A percentile compares a stretch with the other conserved stretches of the same genome.
Conservation (phyloP, 2,888 invertebrate species). For the Pharmacophagus antenor region DNA sequence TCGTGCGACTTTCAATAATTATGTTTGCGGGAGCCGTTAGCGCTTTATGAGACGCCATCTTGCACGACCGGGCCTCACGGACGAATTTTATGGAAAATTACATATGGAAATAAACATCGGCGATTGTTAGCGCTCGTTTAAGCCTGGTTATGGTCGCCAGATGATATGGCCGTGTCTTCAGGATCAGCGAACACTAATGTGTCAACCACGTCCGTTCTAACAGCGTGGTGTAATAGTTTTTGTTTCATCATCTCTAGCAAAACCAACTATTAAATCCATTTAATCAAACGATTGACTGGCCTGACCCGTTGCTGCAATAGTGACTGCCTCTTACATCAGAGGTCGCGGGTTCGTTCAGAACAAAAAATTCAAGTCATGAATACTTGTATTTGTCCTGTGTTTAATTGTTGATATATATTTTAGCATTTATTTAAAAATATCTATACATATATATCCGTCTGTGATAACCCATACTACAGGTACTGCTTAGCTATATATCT, state of each 20-base stretch:
- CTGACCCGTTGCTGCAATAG: neutral
- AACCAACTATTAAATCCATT: neutral
- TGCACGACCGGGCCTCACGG: constrained; percentile 41
- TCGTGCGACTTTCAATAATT: constrained; percentile 78
- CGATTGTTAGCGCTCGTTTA: constrained; percentile 28
- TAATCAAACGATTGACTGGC: neutral
- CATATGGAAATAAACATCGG: constrained; percentile 39
- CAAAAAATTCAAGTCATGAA: too few species aligned
- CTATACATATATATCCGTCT: too few species aligned
- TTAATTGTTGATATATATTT: too few species aligned
- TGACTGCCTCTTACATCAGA: too few species aligned
- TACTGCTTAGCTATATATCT: too few species aligned
- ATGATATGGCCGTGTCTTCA: constrained; percentile 22
- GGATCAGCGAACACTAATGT: constrained; percentile 27
- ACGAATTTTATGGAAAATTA: constrained; percentile 48
- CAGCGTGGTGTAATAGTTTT: constrained; percentile 17
- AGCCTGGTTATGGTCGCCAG: constrained; percentile 9
- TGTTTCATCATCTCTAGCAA: neutral
- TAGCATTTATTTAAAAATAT: too few species aligned
- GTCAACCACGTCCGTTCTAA: constrained; percentile 12
- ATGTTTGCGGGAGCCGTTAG: constrained; percentile 75
- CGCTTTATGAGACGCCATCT: constrained; percentile 53
- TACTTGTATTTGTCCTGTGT: too few species aligned
- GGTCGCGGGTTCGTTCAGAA: too few species aligned
- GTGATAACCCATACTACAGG: too few species aligned